Base-by-base conservation (phyloP, 1,140 invertebrate species). In the Leguminivora glycinivorella region DNA sequence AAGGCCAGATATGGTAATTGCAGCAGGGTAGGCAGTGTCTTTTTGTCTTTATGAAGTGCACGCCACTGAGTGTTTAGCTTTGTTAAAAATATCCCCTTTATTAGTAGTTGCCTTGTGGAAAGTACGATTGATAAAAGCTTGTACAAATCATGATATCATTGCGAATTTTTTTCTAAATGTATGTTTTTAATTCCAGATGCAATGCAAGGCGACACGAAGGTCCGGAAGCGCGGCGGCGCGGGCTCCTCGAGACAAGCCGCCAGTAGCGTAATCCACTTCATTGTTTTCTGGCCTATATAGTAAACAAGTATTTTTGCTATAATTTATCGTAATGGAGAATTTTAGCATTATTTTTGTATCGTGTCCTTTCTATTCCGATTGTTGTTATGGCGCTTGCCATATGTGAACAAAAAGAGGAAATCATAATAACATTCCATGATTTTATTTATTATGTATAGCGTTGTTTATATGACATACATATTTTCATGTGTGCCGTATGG, bases 371-470 rank as follows among this genome's bases (percentile, higher is more conserved):
- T 79, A 79, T 79, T 78, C 72, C 76, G 74, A 81, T 78, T 76
- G 75, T 72, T 77, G 68, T 73, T 68, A 68, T 63, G 78, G 76
- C 74, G 67, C 25, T 68, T 56, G 75, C 72, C 79, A 70, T 72
- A 77, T 73, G 63, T 56, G 76, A 79, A 78, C 73, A 75, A 77
- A 75, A 79, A 73, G 75, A 83, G 68, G 75, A 79, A 85, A 86
- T 85, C 81, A 81, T 87, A 87, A 86, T 87, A 87, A 91, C 89
- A 91, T 91, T 91, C 89, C 89, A 91, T 89, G 85, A 85, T 89
- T 82, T 89, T 87, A 91, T 91, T 91, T 91, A 91, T 91, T 91
- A 83, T 91, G 87, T 91, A 91, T 87, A 91, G 88, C 89, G 76
- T 86, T 80, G 72, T 80, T 82, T 82, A 79, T 76, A 75, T 83